Percentiles rank a stretch among this genome's conserved stretches.
phyloP scores from a whole-genome alignment of 2,888 invertebrate species.

The Harpagoxenus sublaevis region DNA sequence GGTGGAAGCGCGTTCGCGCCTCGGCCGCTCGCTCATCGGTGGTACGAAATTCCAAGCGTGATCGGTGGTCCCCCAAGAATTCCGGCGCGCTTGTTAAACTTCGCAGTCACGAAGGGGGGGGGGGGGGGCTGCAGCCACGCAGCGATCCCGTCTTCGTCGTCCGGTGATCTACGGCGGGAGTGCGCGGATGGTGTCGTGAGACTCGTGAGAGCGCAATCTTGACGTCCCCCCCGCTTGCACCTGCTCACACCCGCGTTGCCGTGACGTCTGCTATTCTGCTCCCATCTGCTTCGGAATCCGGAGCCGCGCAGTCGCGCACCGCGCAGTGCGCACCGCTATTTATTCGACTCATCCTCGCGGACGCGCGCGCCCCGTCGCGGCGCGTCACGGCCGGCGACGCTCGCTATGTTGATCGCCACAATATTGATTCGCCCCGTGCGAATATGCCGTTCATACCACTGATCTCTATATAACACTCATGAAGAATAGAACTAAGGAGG shows the following conservation, averaged over 20 bases:
- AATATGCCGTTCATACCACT: background rate
- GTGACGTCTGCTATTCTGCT: slow-evolving; percentile 70
- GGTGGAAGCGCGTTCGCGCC: slow-evolving; percentile 72
- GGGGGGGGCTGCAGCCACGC: background rate
- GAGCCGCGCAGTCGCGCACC: no score
- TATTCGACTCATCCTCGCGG: slow-evolving; percentile 79
- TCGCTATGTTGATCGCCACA: slow-evolving; percentile 65
- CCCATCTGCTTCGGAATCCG: slow-evolving; percentile 58
- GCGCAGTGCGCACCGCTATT: slow-evolving; percentile 76
- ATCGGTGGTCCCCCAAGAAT: slow-evolving; percentile 44
- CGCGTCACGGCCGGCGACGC: background rate
- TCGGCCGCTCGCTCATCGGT: slow-evolving; percentile 82
- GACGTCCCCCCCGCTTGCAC: slow-evolving; percentile 15
- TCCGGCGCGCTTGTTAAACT: background rate
- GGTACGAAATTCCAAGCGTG: slow-evolving; percentile 66
- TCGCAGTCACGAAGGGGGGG: no score
- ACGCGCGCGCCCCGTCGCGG: slow-evolving; percentile 77
- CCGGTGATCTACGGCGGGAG: background rate
- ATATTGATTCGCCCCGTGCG: slow-evolving; percentile 77
- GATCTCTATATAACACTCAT: no score
- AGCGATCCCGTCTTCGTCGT: background rate
- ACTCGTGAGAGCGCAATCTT: background rate
- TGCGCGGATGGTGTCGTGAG: slow-evolving; percentile 30
- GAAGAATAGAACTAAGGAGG: no score
- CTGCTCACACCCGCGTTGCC: slow-evolving; percentile 59